Conservation (phyloP, 2,888 invertebrate species). For the Drosophila nr. medialis region DNA sequence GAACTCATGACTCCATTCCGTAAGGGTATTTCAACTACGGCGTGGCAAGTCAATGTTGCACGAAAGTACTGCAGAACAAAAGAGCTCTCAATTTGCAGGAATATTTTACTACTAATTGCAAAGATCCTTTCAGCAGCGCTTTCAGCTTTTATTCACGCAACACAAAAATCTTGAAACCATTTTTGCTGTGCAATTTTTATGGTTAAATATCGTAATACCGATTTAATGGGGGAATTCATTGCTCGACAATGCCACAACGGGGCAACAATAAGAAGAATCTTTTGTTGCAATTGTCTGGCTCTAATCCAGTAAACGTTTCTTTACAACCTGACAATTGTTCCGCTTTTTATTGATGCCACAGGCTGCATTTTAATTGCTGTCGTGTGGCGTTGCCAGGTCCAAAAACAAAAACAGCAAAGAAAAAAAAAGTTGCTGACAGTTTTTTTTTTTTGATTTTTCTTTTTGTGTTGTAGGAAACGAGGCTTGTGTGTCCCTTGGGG, state of each 20-base stretch:
- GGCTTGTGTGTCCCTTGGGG: slow-evolving; percentile 7
- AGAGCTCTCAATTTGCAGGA: neutral
- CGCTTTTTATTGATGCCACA: slow-evolving; percentile 61
- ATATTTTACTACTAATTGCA: slow-evolving; percentile 1
- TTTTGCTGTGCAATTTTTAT: neutral
- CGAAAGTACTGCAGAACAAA: neutral
- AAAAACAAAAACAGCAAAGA: slow-evolving; percentile 31
- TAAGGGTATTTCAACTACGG: neutral
- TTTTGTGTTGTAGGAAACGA: slow-evolving; percentile 1
- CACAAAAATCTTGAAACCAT: neutral
- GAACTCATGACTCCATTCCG: neutral
- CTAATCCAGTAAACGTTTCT: slow-evolving; percentile 38
- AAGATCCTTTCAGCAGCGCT: neutral
- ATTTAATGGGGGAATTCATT: neutral
- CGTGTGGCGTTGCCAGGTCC: slow-evolving; percentile 43
- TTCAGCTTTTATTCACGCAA: neutral
- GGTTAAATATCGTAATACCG: neutral
- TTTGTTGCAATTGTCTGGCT: slow-evolving; percentile 7
- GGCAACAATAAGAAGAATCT: slow-evolving; percentile 7
- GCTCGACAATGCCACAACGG: neutral
- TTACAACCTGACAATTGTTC: slow-evolving; percentile 66
- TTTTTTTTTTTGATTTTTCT: slow-evolving; percentile 26
- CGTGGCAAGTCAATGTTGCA: neutral
- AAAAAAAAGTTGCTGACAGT: slow-evolving; percentile 17
- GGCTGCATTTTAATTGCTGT: slow-evolving; percentile 73